phyloP scores from a whole-genome alignment of 2,888 invertebrate species.

The Volucella bombylans region DNA sequence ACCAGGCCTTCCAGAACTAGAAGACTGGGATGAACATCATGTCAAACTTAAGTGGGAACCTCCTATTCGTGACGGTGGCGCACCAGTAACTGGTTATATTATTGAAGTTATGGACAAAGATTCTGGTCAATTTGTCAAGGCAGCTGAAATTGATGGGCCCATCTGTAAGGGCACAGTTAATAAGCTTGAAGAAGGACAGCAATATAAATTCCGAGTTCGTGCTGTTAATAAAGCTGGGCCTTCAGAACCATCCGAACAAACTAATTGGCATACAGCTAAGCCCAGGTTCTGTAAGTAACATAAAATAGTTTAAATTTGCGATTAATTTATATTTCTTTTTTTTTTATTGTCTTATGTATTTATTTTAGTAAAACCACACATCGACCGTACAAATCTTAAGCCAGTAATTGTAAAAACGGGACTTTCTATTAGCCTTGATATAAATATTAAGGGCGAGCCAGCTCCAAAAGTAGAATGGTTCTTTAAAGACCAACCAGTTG shows the following conservation, averaged over 20 bases:
- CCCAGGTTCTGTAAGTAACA: constrained; percentile 93
- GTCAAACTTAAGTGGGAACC: constrained; percentile 95
- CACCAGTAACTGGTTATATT: constrained; percentile 95
- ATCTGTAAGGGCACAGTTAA: constrained; percentile 93
- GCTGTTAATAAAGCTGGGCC: constrained; percentile 98
- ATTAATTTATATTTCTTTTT: background rate
- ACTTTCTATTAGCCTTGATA: constrained; percentile 92
- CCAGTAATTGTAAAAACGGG: constrained; percentile 94
- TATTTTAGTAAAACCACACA: constrained; percentile 93
- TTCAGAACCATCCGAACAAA: constrained; percentile 95
- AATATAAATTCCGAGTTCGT: constrained; percentile 96
- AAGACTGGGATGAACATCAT: constrained; percentile 95
- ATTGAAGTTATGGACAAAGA: constrained; percentile 96
- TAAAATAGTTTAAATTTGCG: background rate
- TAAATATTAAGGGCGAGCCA: constrained; percentile 96
- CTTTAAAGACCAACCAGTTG: constrained; percentile 88
- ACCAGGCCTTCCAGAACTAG: constrained; percentile 94
- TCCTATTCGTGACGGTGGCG: constrained; percentile 94
- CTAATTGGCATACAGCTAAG: constrained; percentile 95
- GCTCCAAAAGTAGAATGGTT: constrained; percentile 95
- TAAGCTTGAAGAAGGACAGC: constrained; percentile 95
- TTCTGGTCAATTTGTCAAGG: constrained; percentile 92
- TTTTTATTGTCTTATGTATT: constrained; percentile 42
- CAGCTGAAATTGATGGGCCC: constrained; percentile 92
- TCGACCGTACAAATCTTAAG: constrained; percentile 94